Evolutionary conservation across 2,113 vertebrate genomes (phyloP).

Genomic region (Rhinoptilus africanus): DNA sequence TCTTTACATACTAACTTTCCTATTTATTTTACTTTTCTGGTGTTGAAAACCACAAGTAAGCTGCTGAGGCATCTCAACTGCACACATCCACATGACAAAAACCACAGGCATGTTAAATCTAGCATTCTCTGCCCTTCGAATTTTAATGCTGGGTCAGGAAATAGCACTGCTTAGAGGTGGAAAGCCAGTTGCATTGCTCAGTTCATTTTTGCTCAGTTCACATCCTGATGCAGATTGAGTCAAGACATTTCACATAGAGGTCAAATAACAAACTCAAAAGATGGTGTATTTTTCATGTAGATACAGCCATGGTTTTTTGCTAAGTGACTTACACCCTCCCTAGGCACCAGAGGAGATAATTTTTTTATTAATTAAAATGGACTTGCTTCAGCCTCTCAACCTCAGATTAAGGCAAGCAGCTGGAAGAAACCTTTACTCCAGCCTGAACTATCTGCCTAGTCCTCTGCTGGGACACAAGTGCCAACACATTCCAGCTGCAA

Average conservation of each 20-base stretch:
- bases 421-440: not conserved
- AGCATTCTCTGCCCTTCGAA: not conserved
- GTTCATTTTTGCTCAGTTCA: not conserved
- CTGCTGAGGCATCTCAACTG: not conserved
- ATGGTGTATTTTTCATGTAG: not conserved
- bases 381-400: not conserved
- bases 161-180: not conserved
- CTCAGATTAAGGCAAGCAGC: not conserved
- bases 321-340: not conserved
- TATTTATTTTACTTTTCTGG: not conserved
- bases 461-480: not conserved
- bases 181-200: not conserved
- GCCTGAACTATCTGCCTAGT: not conserved
- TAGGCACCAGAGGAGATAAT: not conserved
- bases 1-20: not conserved
- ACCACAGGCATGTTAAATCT: not conserved
- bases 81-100: not conserved
- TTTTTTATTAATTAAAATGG: not conserved
- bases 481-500: not conserved
- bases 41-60: not conserved
- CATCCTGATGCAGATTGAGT: accelerated
- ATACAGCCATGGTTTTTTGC: not conserved
- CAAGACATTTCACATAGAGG: not conserved
- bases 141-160: not conserved
- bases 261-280: not conserved